Evolutionary conservation across 2,888 invertebrate species (phyloP).

Genomic region (Epistrophe grossulariae): DNA sequence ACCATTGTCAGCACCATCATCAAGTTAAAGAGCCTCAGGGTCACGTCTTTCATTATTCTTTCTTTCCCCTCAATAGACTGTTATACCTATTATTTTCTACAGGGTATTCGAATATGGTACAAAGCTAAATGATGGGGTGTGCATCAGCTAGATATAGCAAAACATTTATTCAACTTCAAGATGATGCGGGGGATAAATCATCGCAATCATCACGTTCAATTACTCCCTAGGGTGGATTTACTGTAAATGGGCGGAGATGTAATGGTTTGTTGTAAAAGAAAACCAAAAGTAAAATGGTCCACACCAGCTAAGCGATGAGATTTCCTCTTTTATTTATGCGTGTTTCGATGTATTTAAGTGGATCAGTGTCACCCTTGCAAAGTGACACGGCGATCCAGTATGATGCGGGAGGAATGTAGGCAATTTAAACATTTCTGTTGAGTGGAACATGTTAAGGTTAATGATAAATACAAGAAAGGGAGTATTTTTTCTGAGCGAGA

Average conservation of each 20-base stretch:
- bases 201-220: conserved; percentile 76
- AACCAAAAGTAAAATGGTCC: conserved; percentile 43
- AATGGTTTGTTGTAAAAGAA: conserved; percentile 73
- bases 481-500: neutral
- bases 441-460: conserved; percentile 66
- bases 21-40: conserved; percentile 45
- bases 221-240: conserved; percentile 76
- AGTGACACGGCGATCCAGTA: neutral
- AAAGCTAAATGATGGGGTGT: conserved; percentile 68
- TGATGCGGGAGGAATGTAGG: conserved; percentile 60
- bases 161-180: conserved; percentile 40
- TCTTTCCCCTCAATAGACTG: neutral
- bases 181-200: conserved; percentile 67
- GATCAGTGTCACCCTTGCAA: conserved; percentile 53
- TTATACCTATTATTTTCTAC: conserved; percentile 36
- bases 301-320: conserved; percentile 20
- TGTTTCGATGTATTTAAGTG: conserved; percentile 33
- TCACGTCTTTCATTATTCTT: conserved; percentile 71
- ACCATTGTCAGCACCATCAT: conserved; percentile 34
- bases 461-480: conserved; percentile 22
- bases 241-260: conserved; percentile 73
- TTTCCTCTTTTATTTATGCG: conserved; percentile 35
- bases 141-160: conserved; percentile 41
- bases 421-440: conserved; percentile 43
- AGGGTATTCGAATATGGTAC: neutral